Evolutionary conservation across 2,888 invertebrate genomes (phyloP), one percentile per base, ranked within the genome.

Genomic region (Standfussiana lucernea): DNA sequence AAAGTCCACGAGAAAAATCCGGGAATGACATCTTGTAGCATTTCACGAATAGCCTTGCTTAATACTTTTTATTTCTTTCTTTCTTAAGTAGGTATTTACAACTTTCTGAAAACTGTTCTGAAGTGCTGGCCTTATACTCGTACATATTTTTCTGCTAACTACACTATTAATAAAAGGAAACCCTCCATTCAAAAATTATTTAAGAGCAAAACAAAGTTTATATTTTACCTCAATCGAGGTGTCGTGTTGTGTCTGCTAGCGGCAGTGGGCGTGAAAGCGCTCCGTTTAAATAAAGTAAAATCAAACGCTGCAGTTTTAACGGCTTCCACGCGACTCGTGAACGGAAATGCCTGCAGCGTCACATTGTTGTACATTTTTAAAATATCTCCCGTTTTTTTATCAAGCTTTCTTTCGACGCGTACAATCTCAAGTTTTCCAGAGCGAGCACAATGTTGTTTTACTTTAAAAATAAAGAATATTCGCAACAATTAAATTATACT

Each of bases 271-370:
- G 81, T 87, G 83, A 86, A 87, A 86, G 77, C 77, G 79, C 77
- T 86, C 85, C 62, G 84, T 80, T 86, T 89, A 85, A 88, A 89
- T 89, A 87, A 90, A 91, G 90, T 89, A 89, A 89, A 89, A 89
- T 86, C 85, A 85, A 88, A 88, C 89, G 81, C 77, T 86, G 84
- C 84, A 82, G 74, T 89, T 90, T 87, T 86, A 87, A 86, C 86
- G 72, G 72, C 84, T 86, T 79, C 72, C 62, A 64, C 59, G 80
- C 81, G 80, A 79, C 77, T 79, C 76, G 82, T 75, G 75, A 82
- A 80, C 72, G 79, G 85, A 88, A 86, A 86, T 83, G 84, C 84
- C 87, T 86, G 83, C 75, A 83, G 84, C 83, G 68, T 75, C 78
- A 75, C 83, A 79, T 79, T 87, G 78, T 77, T 79, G 71, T 75